phyloP scores from a whole-genome alignment of 1,140 invertebrate species.

The Diachasmimorpha longicaudata region DNA sequence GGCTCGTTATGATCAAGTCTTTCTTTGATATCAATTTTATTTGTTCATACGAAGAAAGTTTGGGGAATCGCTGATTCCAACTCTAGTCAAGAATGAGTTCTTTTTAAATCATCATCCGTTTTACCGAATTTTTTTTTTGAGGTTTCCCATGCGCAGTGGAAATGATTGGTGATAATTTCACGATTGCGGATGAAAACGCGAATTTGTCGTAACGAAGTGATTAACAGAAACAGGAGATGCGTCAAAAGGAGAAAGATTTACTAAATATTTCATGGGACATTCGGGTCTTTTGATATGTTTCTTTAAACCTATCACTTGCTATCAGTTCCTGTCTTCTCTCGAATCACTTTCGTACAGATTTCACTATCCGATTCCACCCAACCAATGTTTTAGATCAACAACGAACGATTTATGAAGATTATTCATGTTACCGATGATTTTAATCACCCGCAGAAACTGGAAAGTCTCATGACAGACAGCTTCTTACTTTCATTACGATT shows the following conservation, averaged over 20 bases:
- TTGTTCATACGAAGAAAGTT: neutral
- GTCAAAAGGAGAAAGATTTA: no score
- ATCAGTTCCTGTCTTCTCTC: no score
- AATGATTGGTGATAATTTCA: neutral
- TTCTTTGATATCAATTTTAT: neutral
- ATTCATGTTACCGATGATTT: neutral
- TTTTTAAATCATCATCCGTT: slow-evolving; percentile 10
- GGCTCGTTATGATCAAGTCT: neutral
- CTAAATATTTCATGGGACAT: no score
- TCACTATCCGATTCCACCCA: neutral
- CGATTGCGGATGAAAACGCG: neutral
- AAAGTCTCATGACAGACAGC: slow-evolving; percentile 26
- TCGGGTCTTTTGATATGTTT: no score
- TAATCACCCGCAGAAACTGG: neutral
- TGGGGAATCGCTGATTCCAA: slow-evolving; percentile 28
- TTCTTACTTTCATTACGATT: neutral
- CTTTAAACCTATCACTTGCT: no score
- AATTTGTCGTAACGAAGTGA: no score
- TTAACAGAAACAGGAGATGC: no score
- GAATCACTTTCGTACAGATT: neutral
- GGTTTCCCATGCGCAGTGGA: neutral
- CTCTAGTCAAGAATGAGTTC: slow-evolving; percentile 50
- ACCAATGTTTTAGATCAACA: neutral
- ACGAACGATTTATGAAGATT: neutral
- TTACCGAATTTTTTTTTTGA: neutral